A percentile compares a stretch with the other conserved stretches of the same genome.
These are phyloP conservation scores for Ameiurus melas DNA, from an alignment of 2,113 vertebrate genomes.

Conservation along the genomic window DNA sequence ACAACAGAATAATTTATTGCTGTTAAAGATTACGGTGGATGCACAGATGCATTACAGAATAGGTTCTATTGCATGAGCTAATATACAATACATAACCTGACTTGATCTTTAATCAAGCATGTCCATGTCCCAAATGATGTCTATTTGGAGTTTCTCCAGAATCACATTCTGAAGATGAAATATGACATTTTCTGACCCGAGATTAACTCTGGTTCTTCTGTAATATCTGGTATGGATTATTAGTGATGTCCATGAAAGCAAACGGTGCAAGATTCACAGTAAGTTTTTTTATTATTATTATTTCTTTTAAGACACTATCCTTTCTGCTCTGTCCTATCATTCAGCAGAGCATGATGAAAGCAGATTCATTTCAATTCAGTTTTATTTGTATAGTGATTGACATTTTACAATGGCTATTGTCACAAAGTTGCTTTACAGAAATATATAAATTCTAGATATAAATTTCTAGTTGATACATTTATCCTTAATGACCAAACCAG, in stretches of 20 bases:
- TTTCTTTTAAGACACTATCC: neutral
- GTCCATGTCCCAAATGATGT: constrained; percentile 50
- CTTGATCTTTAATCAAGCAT: neutral
- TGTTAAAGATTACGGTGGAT: neutral
- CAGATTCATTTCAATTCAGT: neutral
- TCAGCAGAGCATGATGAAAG: neutral
- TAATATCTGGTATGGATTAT: neutral
- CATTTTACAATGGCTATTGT: neutral
- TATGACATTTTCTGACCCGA: neutral
- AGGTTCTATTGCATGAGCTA: neutral
- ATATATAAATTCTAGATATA: neutral
- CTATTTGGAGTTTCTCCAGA: constrained; percentile 57
- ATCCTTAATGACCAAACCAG: neutral
- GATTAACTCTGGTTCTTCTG: neutral
- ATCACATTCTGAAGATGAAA: neutral
- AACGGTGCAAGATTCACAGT: neutral
- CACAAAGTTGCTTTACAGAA: neutral
- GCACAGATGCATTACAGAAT: neutral
- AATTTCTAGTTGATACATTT: neutral
- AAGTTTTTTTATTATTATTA: neutral
- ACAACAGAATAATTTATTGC: neutral
- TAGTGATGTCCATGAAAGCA: neutral
- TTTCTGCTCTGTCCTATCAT: neutral
- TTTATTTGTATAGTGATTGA: neutral
- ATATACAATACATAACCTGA: neutral